Conservation (phyloP, 1,140 invertebrate genomes). For the Probaryconus sp. region DNA sequence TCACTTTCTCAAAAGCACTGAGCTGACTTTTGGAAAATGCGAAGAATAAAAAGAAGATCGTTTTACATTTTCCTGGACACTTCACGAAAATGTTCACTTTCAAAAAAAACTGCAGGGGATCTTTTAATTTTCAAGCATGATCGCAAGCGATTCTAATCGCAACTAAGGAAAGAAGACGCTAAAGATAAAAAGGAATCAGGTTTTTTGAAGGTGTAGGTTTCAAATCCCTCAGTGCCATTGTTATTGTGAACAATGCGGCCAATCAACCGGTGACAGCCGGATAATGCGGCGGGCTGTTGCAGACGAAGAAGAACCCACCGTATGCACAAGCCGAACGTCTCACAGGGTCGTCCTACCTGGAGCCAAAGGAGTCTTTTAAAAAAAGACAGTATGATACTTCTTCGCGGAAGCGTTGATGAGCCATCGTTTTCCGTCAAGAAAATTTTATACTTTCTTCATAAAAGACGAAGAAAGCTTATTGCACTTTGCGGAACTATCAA, state of each 20-base stretch:
- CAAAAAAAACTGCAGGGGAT: slow-evolving; percentile 44
- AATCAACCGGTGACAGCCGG: slow-evolving; percentile 71
- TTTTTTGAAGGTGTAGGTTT: slow-evolving; percentile 69
- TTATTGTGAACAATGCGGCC: slow-evolving; percentile 66
- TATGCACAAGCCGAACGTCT: slow-evolving; percentile 11
- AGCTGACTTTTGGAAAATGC: no score
- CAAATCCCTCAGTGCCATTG: slow-evolving; percentile 69
- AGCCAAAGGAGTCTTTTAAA: slow-evolving; percentile 43
- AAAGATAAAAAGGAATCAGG: slow-evolving; percentile 49
- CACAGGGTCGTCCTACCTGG: slow-evolving; percentile 33
- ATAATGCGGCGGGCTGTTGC: slow-evolving; percentile 63
- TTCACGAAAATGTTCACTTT: slow-evolving; percentile 10
- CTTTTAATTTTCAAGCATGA: slow-evolving; percentile 56
- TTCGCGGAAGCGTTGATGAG: slow-evolving; percentile 59
- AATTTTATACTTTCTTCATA: slow-evolving; percentile 35
- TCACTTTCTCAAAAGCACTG: no score
- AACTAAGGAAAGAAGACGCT: slow-evolving; percentile 16
- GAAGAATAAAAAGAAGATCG: no score
- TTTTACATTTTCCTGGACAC: slow-evolving; percentile 1
- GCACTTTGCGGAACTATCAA: slow-evolving; percentile 46
- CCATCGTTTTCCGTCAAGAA: slow-evolving; percentile 37
- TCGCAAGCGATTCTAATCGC: slow-evolving; percentile 23
- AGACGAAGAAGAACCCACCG: slow-evolving; percentile 52
- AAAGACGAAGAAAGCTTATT: slow-evolving; percentile 26
- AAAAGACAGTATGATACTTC: slow-evolving; percentile 49